Evolutionary conservation across 2,113 vertebrate species (phyloP), one percentile per base, ranked within the genome.

Genomic region (Prolemur simus): DNA sequence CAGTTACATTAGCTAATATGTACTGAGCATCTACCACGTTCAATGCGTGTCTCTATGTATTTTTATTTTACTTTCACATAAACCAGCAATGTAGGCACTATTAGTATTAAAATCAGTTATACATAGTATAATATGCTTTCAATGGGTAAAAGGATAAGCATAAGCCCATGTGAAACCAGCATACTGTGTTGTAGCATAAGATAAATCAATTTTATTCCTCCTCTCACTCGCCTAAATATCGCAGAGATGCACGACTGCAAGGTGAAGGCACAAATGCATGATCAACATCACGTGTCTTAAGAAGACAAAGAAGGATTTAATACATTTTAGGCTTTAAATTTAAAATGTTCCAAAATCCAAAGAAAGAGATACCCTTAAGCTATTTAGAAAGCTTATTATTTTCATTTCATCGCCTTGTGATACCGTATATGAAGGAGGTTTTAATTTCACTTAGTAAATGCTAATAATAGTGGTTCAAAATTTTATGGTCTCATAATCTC

Each of bases 401-500:
- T 93, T 64, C 60, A 74, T 52, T 87, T 86, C 23, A 63, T 93
- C 88, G 3, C 15, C 21, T 69, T 9, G 0, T 82, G 47, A 63
- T 47, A 25, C 3, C 42, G 3, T 63, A n/a, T 10, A 80, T 47
- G 25, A 85, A 4, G 29, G 13, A 49, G 13, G 14, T 47, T 94
- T 96, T 52, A 7, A 63, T 82, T 89, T 87, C 56, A 60, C 29
- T 77, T n/a, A 68, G 14, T 32, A 47, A 87, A 64, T 13, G 0
- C 32, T 81, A 39, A n/a, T 39, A 27, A 34, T 5, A 85, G 32
- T 86, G 20, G 4, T 63, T 94, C 42, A 54, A n/a, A 84, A 58
- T 77, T 42, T 21, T 42, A 92, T 37, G 71, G 6, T 69, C 73
- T 87, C 49, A 42, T 85, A 78, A 89, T 66, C 60, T 89, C 60